Percentiles rank a stretch among this genome's conserved stretches.
Conservation (phyloP, 2,888 invertebrate species). For the Chalcis sispes region DNA sequence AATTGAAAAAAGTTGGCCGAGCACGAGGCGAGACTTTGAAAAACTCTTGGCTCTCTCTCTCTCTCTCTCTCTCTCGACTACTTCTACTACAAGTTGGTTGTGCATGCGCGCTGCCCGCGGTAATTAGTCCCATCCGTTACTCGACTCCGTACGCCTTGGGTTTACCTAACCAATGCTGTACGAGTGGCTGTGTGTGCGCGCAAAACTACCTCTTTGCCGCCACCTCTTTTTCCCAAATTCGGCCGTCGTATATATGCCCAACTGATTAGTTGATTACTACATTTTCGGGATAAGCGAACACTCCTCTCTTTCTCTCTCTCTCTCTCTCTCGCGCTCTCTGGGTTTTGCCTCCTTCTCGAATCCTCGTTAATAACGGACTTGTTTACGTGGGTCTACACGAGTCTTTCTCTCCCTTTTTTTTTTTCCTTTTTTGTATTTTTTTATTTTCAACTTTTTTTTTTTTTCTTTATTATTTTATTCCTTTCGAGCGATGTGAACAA, state of each 20-base stretch:
- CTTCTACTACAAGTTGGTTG: too few species aligned
- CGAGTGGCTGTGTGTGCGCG: too few species aligned
- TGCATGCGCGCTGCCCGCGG: constrained; percentile 27
- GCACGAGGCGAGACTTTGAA: constrained; percentile 51
- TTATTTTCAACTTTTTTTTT: not conserved
- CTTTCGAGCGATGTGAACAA: too few species aligned
- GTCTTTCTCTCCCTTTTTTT: constrained; percentile 1
- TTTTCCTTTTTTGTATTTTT: not conserved
- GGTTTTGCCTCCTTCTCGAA: not conserved
- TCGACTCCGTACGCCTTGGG: not conserved
- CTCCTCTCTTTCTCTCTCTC: too few species aligned
- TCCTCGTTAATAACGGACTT: constrained; percentile 50
- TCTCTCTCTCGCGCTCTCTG: not conserved
- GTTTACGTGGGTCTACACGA: constrained; percentile 26
- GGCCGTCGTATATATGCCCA: constrained; percentile 42
- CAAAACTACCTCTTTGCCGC: not conserved
- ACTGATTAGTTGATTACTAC: constrained; percentile 57
- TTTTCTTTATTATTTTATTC: not conserved
- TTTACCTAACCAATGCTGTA: too few species aligned
- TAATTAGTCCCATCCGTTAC: constrained; percentile 54
- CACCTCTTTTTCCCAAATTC: constrained; percentile 11
- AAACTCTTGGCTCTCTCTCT: constrained; percentile 48
- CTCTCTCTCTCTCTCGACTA: too few species aligned
- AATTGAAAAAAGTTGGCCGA: constrained; percentile 55
- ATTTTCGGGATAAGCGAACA: too few species aligned